phyloP scores from a whole-genome alignment of 1,140 invertebrate species.

The Ridgeia piscesae region DNA sequence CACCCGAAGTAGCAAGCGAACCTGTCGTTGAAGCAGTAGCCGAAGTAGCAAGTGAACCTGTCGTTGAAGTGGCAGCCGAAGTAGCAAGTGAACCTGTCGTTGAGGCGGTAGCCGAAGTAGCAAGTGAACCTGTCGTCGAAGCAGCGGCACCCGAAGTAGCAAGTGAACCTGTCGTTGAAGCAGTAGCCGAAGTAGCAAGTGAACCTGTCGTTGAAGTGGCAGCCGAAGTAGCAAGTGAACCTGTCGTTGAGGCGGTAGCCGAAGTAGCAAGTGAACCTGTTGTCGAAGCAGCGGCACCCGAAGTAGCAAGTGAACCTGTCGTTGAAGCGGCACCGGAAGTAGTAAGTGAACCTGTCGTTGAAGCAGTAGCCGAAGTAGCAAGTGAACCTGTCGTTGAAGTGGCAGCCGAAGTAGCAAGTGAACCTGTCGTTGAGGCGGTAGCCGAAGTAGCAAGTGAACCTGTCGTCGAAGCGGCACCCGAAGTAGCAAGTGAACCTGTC shows the following conservation, averaged over 20 bases:
- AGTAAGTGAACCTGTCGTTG: not conserved
- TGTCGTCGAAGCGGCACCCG: not conserved
- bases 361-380: not conserved
- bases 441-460: not conserved
- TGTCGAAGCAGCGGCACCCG: not conserved
- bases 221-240: conserved; percentile 1
- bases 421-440: not conserved
- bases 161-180: not conserved
- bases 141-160: not conserved
- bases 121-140: conserved; percentile 6
- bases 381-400: conserved; percentile 8
- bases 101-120: not conserved
- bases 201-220: not conserved
- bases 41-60: conserved; percentile 3
- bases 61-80: not conserved
- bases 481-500: too few species aligned
- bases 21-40: not conserved
- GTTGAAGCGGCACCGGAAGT: not conserved
- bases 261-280: conserved; percentile 6
- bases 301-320: not conserved
- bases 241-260: not conserved
- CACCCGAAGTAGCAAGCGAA: not conserved
- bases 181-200: not conserved
- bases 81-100: not conserved
- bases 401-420: not conserved